Conservation (phyloP, 2,113 vertebrate species). For the Onychorhynchus coronatus region DNA sequence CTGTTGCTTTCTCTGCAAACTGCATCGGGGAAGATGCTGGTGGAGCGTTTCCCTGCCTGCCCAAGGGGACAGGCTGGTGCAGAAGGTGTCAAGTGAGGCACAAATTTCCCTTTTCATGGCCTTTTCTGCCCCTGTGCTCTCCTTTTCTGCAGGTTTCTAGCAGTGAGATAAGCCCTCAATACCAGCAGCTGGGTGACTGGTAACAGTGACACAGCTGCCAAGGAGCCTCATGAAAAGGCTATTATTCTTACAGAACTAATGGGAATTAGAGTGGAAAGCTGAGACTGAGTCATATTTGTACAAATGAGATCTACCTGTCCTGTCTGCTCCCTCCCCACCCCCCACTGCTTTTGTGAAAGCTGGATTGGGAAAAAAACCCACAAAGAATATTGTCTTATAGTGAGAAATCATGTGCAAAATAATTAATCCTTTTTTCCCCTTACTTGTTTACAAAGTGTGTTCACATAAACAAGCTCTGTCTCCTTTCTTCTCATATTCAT, state of each 20-base stretch:
- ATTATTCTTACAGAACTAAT: neutral
- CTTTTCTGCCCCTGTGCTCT: neutral
- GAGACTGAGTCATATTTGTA: neutral
- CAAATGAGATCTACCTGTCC: neutral
- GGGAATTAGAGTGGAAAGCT: neutral
- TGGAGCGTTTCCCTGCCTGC: neutral
- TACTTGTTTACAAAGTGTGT: neutral
- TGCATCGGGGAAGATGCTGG: neutral
- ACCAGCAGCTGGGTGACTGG: neutral
- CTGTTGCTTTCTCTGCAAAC: fast-evolving
- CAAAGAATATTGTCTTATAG: neutral
- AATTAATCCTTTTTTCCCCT: neutral
- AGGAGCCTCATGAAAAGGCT: neutral
- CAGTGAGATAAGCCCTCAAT: neutral
- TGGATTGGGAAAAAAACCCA: neutral
- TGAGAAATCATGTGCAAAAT: neutral
- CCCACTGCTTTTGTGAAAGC: neutral
- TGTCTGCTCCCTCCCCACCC: neutral
- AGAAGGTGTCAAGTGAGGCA: neutral
- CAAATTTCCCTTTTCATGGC: neutral
- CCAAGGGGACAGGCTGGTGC: fast-evolving
- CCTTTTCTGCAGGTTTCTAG: neutral
- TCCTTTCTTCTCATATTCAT: neutral
- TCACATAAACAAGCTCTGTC: neutral
- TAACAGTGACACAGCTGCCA: neutral